Conservation (phyloP, 2,113 vertebrate species). For the Neodontobutis hainanensis region DNA sequence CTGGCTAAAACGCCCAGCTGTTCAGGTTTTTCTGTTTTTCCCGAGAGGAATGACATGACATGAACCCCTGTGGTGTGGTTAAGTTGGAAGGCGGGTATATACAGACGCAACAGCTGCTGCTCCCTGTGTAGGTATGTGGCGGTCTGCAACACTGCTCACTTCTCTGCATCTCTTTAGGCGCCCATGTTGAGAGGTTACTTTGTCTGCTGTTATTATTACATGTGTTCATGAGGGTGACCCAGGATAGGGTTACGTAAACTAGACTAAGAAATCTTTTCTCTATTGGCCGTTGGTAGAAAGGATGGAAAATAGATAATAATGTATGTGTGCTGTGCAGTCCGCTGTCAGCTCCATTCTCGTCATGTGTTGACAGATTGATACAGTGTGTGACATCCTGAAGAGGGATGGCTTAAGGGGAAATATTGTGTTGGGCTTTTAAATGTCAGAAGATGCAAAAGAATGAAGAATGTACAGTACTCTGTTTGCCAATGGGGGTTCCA, state of each 20-base stretch:
- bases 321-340: not conserved
- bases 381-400: not conserved
- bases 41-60: slow-evolving; percentile 24
- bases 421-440: not conserved
- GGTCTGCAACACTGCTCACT: no score
- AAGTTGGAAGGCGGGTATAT: slow-evolving; percentile 1
- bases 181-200: not conserved
- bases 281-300: not conserved
- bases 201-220: not conserved
- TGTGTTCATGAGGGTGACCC: not conserved
- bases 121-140: not conserved
- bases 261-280: not conserved
- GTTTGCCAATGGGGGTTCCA: no score
- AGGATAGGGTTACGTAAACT: not conserved
- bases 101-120: not conserved
- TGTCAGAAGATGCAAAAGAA: not conserved
- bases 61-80: not conserved
- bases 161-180: not conserved
- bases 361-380: not conserved
- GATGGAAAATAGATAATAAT: not conserved
- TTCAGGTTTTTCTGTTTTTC: slow-evolving; percentile 15
- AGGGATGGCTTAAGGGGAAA: no score
- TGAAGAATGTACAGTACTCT: no score
- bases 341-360: slow-evolving; percentile 3
- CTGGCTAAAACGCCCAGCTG: slow-evolving; percentile 39